phyloP scores from a whole-genome alignment of 1,140 invertebrate genomes.

The Scaptomyza graminum region DNA sequence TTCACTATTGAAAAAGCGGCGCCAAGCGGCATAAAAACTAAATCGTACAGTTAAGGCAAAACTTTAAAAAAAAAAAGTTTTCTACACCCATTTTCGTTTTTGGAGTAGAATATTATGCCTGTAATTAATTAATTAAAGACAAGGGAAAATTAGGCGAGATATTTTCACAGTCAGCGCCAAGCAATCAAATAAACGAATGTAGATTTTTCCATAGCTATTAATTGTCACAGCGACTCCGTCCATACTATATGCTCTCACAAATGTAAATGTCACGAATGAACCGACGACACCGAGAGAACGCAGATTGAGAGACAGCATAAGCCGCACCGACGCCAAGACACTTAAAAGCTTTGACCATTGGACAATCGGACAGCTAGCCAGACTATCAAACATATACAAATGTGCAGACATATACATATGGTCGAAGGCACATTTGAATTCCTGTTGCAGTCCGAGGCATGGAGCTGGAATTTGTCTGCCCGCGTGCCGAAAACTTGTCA shows the following conservation, averaged over 20 bases:
- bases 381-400: conserved; percentile 12
- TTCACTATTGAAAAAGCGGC: conserved; percentile 30
- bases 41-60: conserved; percentile 33
- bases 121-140: conserved; percentile 77
- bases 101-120: conserved; percentile 39
- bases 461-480: conserved; percentile 74
- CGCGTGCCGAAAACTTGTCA: conserved; percentile 83
- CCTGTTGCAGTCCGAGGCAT: conserved; percentile 30
- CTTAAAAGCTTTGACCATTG: conserved; percentile 77
- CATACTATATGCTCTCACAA: conserved; percentile 56
- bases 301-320: conserved; percentile 59
- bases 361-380: conserved; percentile 3
- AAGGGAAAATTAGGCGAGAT: conserved; percentile 74
- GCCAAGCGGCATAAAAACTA: conserved; percentile 57
- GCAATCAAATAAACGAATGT: conserved; percentile 57
- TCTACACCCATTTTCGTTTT: conserved; percentile 6
- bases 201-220: conserved; percentile 76
- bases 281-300: conserved; percentile 2
- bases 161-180: conserved; percentile 63
- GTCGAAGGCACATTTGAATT: conserved; percentile 58
- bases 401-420: conserved; percentile 6
- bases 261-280: conserved; percentile 67
- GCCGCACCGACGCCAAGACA: conserved; percentile 77
- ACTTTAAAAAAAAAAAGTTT: conserved; percentile 45
- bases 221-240: conserved; percentile 42